Evolutionary conservation across 2,113 vertebrate genomes (phyloP).

Genomic region (Pavo muticus): DNA sequence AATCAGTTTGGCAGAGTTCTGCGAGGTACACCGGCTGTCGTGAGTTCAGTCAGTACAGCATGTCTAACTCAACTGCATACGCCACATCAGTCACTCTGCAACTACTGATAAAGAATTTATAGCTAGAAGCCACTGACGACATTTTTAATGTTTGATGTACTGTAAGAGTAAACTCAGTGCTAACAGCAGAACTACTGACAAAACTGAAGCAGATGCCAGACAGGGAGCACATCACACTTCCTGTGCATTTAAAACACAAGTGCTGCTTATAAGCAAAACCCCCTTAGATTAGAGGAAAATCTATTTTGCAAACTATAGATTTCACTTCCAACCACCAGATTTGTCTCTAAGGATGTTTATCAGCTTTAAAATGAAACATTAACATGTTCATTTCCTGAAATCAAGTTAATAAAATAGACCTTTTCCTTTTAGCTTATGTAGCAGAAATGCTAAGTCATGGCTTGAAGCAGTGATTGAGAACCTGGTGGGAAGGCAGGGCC

Average conservation of each 20-base stretch:
- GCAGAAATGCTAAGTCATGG: too few relatives aligned
- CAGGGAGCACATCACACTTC: neutral
- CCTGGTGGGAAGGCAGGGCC: too few relatives aligned
- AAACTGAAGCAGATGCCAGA: neutral
- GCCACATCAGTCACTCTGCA: neutral
- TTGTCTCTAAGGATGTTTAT: neutral
- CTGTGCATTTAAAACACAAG: neutral
- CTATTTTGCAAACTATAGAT: neutral
- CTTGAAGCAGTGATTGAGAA: too few relatives aligned
- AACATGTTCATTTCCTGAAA: neutral
- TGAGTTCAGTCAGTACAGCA: neutral
- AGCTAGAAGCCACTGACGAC: neutral
- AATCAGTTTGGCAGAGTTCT: neutral
- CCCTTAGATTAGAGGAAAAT: neutral
- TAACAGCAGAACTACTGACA: neutral
- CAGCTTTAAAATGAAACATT: neutral
- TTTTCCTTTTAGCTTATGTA: neutral
- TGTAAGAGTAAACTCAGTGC: neutral
- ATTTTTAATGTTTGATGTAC: neutral
- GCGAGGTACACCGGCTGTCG: neutral
- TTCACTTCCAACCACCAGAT: neutral
- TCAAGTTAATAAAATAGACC: neutral
- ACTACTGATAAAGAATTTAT: neutral
- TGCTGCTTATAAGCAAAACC: neutral
- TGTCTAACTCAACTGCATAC: neutral